phyloP scores from a whole-genome alignment of 2,113 vertebrate species.

The Apodemus speciosus region DNA sequence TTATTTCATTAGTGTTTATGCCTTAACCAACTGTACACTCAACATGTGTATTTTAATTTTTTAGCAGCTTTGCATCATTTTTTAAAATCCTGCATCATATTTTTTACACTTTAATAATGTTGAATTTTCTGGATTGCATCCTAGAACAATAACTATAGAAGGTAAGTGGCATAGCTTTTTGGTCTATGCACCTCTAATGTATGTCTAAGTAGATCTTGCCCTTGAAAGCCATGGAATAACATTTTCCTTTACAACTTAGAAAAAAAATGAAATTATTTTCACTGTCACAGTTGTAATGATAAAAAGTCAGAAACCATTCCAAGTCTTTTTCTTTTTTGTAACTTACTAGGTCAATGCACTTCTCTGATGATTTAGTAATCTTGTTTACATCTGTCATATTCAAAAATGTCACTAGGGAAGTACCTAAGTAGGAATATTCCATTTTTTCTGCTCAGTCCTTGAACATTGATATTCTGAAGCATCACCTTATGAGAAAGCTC shows the following conservation, averaged over 20 bases:
- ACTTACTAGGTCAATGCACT: not conserved
- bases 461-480: not conserved
- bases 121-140: not conserved
- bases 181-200: not conserved
- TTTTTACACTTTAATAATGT: not conserved
- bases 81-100: not conserved
- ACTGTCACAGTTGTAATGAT: conserved; percentile 32
- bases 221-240: conserved; percentile 24
- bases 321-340: not conserved
- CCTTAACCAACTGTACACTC: not conserved
- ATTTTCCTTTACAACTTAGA: conserved; percentile 59
- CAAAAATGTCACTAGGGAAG: not conserved
- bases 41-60: not conserved
- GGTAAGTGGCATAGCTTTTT: not conserved
- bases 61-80: not conserved
- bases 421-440: not conserved
- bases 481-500: not conserved
- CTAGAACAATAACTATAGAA: not conserved
- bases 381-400: not conserved
- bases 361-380: not conserved
- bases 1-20: not conserved
- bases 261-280: not conserved
- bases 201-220: not conserved
- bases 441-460: not conserved
- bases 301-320: conserved; percentile 14